A percentile compares a stretch with the other conserved stretches of the same genome.
Conservation (phyloP, 2,797 vertebrate genomes). For the Pteronotus mesoamericanus region DNA sequence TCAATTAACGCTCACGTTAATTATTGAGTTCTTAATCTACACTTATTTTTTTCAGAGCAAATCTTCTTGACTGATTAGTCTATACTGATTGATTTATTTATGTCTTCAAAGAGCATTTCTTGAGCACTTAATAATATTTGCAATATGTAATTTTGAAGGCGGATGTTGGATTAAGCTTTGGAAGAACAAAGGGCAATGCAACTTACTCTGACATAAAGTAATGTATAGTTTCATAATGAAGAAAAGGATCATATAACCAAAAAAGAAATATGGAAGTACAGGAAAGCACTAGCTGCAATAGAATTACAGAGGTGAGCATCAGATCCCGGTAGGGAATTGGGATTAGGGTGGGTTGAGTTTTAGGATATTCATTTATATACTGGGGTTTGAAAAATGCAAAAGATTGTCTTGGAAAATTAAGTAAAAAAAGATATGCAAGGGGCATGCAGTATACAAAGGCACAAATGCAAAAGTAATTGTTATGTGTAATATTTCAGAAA, state of each 20-base stretch:
- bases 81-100: neutral
- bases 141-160: constrained; percentile 17
- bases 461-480: neutral
- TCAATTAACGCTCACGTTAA: constrained; percentile 19
- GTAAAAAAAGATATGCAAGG: neutral
- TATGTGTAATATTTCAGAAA: neutral
- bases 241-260: neutral
- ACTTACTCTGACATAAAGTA: neutral
- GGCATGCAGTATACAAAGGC: neutral
- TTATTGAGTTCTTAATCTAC: neutral
- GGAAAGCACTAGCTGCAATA: neutral
- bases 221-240: neutral
- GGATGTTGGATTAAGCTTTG: neutral
- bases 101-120: neutral
- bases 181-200: neutral
- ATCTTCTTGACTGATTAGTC: neutral
- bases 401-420: neutral
- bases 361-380: neutral
- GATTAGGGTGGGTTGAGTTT: neutral
- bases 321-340: accelerated
- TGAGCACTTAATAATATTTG: neutral
- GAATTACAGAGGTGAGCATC: neutral
- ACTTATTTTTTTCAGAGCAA: neutral
- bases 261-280: neutral
- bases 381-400: neutral